Conservation (phyloP, 2,888 invertebrate species). For the Myathropa florea region DNA sequence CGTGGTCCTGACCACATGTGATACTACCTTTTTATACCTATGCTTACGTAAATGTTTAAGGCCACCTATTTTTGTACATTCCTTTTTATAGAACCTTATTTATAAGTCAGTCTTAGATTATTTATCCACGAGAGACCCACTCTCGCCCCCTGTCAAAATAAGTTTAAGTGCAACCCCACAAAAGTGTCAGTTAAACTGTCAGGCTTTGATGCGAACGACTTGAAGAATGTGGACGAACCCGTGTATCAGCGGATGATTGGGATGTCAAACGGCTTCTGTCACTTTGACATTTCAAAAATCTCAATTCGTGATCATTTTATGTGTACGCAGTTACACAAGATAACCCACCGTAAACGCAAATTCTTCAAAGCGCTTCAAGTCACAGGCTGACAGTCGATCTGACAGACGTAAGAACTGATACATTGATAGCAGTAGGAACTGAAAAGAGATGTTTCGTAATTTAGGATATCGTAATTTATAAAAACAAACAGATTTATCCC, state of each 20-base stretch:
- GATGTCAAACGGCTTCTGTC: too few relatives aligned
- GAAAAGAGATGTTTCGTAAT: not conserved
- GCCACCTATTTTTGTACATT: conserved; percentile 21
- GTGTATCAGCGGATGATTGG: too few relatives aligned
- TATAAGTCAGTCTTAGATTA: conserved; percentile 18
- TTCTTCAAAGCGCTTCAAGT: not conserved
- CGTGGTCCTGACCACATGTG: conserved; percentile 30
- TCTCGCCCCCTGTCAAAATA: not conserved
- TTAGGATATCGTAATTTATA: not conserved
- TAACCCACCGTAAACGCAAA: not conserved
- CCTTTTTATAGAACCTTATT: conserved; percentile 6
- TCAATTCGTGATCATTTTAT: too few relatives aligned
- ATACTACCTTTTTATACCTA: conserved; percentile 49
- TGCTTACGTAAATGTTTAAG: conserved; percentile 23
- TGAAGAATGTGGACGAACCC: not conserved
- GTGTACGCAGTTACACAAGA: too few relatives aligned
- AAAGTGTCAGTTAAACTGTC: not conserved
- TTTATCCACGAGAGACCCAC: not conserved
- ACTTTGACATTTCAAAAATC: too few relatives aligned
- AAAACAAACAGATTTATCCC: not conserved
- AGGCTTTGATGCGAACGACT: not conserved
- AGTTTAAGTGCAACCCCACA: conserved; percentile 7
- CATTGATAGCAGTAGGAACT: conserved; percentile 24
- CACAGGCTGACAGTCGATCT: not conserved
- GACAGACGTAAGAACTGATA: not conserved